phyloP scores from a whole-genome alignment of 2,888 invertebrate genomes.

The Eilema griseolum region DNA sequence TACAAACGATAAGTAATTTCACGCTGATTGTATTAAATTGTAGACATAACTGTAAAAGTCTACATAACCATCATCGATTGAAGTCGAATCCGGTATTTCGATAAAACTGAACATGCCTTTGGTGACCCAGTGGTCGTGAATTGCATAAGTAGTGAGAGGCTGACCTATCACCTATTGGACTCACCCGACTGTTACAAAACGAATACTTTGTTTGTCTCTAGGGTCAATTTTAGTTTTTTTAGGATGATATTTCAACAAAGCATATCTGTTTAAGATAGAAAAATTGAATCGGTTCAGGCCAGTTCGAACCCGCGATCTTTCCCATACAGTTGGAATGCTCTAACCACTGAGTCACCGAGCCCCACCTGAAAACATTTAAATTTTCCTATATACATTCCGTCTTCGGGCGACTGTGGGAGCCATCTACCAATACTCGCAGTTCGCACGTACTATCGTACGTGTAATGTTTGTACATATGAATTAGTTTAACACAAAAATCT shows the following conservation, averaged over 20 bases:
- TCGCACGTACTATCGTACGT: too few relatives aligned
- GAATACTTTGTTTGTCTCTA: conserved; percentile 16
- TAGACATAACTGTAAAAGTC: conserved; percentile 24
- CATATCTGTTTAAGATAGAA: too few relatives aligned
- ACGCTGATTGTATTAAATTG: conserved; percentile 6
- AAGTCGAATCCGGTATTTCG: conserved; percentile 35
- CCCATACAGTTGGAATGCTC: too few relatives aligned
- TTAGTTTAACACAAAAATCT: background rate
- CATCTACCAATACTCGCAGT: too few relatives aligned
- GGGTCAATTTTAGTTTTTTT: conserved; percentile 3
- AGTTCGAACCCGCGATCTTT: too few relatives aligned
- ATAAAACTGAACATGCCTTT: conserved; percentile 38
- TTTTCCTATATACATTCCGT: too few relatives aligned
- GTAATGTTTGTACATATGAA: background rate
- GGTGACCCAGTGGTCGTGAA: conserved; percentile 43
- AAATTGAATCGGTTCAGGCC: too few relatives aligned
- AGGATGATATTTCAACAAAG: background rate
- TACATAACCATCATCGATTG: conserved; percentile 36
- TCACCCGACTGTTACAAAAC: conserved; percentile 32
- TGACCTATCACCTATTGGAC: conserved; percentile 43
- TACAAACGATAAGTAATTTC: conserved; percentile 14
- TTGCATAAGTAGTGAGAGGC: conserved; percentile 47
- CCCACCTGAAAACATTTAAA: too few relatives aligned
- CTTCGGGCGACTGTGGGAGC: too few relatives aligned
- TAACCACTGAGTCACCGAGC: too few relatives aligned